Evolutionary conservation across 2,113 vertebrate species (phyloP), one percentile per base, ranked within the genome.

Genomic region (Setophaga kirtlandii): DNA sequence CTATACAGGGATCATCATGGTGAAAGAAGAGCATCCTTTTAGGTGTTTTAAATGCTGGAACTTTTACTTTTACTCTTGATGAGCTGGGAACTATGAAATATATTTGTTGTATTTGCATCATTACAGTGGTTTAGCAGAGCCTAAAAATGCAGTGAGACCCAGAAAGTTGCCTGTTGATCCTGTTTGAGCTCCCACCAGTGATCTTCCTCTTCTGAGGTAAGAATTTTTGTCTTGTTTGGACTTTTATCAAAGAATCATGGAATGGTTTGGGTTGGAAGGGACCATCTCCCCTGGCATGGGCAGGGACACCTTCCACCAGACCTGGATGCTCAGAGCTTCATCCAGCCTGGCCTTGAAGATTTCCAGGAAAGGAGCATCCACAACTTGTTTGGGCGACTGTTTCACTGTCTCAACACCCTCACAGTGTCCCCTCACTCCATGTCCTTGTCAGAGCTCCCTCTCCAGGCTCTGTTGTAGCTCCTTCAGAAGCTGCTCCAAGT

Each of bases 161-260:
- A 17, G 44, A 67, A 78, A n/a, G 25, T 12, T 87, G 41, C 21
- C 24, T 39, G 20, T 60, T 65, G 28, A 14, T 74, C n/a, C 15
- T 60, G 10, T 80, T 46, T 0, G 0, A 81, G 41, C 49, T 69
- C 28, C 9, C 15, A 44, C 35, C 58, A 89, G 27, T 0, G 4
- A 50, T 23, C 28, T 12, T 16, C 10, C 5, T 78, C 74, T 75
- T 65, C 46, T 37, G 52, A 84, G 84, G 64, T 77, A 76, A 65
- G 81, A 76, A 33, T 22, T 64, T 59, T 39, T 80, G 16, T 68
- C 27, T 20, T 52, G 24, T 62, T 84, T 52, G 31, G 27, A 47
- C 11, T 89, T 68, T 28, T 15, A 15, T 30, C 8, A 67, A 0
- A 59, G 33, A 87, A 62, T 12, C 5, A 17, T 7, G 58, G 37